phyloP scores from a whole-genome alignment of 2,797 vertebrate species.

The Petrocephalus schoutedeni region DNA sequence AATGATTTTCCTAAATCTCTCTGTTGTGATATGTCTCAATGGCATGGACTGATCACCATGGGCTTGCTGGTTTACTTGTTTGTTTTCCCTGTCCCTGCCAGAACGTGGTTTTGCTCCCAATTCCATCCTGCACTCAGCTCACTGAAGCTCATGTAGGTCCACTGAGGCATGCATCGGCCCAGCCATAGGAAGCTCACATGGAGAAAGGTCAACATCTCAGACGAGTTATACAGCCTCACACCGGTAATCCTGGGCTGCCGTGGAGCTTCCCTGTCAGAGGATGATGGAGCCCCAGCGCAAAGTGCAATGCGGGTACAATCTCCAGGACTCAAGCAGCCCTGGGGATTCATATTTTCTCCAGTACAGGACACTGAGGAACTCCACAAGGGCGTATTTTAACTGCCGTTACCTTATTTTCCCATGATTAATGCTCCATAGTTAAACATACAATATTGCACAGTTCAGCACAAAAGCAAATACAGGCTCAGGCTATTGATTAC shows the following conservation, averaged over 20 bases:
- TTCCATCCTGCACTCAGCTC: not conserved
- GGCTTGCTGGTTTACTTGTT: not conserved
- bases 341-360: not conserved
- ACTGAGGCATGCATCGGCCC: not conserved
- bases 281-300: not conserved
- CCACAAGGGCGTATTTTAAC: not conserved
- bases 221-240: not conserved
- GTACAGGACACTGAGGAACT: not conserved
- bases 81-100: not conserved
- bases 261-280: not conserved
- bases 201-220: not conserved
- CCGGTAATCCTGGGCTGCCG: not conserved
- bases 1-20: conserved; percentile 18
- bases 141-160: not conserved
- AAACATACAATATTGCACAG: not conserved
- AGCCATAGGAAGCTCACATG: not conserved
- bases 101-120: not conserved
- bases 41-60: not conserved
- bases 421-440: not conserved
- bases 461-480: not conserved
- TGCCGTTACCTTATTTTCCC: not conserved
- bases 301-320: not conserved
- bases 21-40: not conserved
- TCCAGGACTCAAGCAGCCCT: not conserved
- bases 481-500: not conserved